Evolutionary conservation across 2,113 vertebrate genomes (phyloP), one percentile per base, ranked within the genome.

Genomic region (Pao palembangensis): DNA sequence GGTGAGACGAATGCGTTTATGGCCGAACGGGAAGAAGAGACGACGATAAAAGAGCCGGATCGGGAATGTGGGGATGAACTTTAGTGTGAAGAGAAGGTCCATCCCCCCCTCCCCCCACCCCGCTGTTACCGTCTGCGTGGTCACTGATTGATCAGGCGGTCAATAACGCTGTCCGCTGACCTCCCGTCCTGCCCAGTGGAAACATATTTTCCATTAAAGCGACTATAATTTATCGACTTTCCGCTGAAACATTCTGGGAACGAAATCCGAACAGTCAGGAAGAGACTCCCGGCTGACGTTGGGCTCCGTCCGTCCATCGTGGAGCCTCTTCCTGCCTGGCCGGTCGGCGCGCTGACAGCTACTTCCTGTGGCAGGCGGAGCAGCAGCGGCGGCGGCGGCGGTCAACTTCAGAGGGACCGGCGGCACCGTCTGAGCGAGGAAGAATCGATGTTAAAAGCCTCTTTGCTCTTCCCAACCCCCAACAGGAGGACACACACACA

Each of bases 381-480:
- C 28, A 23, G 28, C n/a, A n/a, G n/a, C n/a, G n/a, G n/a, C n/a
- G n/a, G 31, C 34, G 10, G 34, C 34, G 1, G 11, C 34, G 34
- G 1, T 2, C 3, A 44, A 2, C 12, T 16, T 14, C 43, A 44
- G 43, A 44, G 43, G 43, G 43, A 44, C 3, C 12, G 12, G 16
- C 12, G 2, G 12, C 8, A 38, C 55, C 28, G 41, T 15, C 61
- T 46, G 61, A 25, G 64, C 17, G 41, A 65, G 72, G 82, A 79
- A 73, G 68, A 85, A 89, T 89, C 88, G 71, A 89, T 90, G 85
- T 85, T 88, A 89, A 90, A 90, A 89, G 87, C 83, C 74, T 85
- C 82, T 87, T 80, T 80, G 73, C 78, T 69, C 78, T 64, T 71
- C 58, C 73, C 76, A 73, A 65, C 69, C 73, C 74, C 75, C 76